A percentile compares a stretch with the other conserved stretches of the same genome.
Conservation (phyloP, 1,140 invertebrate species). For the Lasioglossum albipes region DNA sequence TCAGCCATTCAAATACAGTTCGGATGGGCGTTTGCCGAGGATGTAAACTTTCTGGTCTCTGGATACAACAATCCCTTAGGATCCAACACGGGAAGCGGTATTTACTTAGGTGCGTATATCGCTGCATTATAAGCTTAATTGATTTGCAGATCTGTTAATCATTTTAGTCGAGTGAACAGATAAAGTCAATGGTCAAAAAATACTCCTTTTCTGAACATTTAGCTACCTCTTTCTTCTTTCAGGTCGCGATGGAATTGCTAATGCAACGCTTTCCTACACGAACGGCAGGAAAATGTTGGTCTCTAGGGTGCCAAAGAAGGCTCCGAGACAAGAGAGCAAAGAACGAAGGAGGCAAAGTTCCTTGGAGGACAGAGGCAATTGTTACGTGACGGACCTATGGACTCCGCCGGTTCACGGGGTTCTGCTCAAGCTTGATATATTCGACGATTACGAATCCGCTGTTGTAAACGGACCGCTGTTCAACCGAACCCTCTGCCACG, state of each 20-base stretch:
- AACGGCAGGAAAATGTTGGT: background rate
- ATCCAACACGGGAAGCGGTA: constrained; percentile 81
- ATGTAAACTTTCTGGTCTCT: constrained; percentile 82
- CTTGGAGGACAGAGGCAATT: background rate
- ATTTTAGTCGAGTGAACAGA: too few species aligned
- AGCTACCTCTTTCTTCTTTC: background rate
- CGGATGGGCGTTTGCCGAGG: constrained; percentile 80
- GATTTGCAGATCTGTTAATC: too few species aligned
- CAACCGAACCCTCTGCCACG: constrained; percentile 62
- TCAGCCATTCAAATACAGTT: constrained; percentile 80
- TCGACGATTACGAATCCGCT: background rate
- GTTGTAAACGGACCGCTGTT: background rate
- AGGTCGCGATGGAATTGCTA: constrained; percentile 61
- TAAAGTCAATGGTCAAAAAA: too few species aligned
- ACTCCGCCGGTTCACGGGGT: background rate
- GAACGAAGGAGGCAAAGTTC: too few species aligned
- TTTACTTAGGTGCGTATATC: constrained; percentile 75
- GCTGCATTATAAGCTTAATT: background rate
- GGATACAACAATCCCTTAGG: constrained; percentile 78
- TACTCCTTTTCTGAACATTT: too few species aligned
- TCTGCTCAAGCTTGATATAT: constrained; percentile 2
- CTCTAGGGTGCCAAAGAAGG: constrained; percentile 22
- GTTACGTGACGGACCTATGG: accelerated
- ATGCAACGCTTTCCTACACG: constrained; percentile 20
- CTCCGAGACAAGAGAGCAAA: background rate